These are phyloP conservation scores for Hycleus cichorii DNA, from an alignment of 1,140 invertebrate species.

Conservation along the genomic window DNA sequence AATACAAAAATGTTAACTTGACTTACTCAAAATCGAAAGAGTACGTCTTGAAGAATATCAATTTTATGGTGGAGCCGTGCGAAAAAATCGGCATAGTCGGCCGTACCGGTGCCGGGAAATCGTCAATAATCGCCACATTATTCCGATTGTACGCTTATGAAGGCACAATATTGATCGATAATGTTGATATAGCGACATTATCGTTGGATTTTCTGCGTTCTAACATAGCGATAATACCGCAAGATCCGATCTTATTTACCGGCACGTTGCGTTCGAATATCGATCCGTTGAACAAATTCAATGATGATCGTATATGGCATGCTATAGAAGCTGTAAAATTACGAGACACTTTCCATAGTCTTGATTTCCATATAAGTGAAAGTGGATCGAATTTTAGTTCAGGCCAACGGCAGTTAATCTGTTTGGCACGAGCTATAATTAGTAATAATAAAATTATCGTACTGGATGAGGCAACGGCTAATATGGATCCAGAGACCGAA, in stretches of 20 bases:
- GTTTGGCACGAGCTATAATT: conserved; percentile 67
- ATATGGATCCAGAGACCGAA: conserved; percentile 63
- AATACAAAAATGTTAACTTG: conserved; percentile 57
- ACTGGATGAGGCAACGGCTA: conserved; percentile 68
- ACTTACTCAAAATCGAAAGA: conserved; percentile 57
- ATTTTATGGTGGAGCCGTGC: conserved; percentile 49
- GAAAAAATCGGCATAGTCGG: conserved; percentile 64
- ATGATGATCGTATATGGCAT: conserved; percentile 68
- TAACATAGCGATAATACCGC: conserved; percentile 71
- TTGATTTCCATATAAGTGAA: conserved; percentile 46
- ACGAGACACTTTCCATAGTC: conserved; percentile 36
- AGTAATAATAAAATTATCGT: conserved; percentile 68
- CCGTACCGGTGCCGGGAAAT: conserved; percentile 75
- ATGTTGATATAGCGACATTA: conserved; percentile 47
- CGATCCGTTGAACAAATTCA: conserved; percentile 70
- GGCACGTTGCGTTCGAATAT: conserved; percentile 73
- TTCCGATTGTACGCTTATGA: conserved; percentile 50
- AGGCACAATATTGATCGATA: conserved; percentile 15
- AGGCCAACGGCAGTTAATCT: conserved; percentile 72
- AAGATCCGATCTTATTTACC: conserved; percentile 78
- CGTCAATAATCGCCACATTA: conserved; percentile 63
- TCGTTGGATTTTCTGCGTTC: conserved; percentile 61
- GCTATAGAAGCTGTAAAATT: conserved; percentile 70
- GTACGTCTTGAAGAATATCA: conserved; percentile 56
- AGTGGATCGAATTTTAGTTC: conserved; percentile 65